These are phyloP conservation scores for Patagioenas fasciata DNA, from an alignment of 2,113 vertebrate species.

Conservation along the genomic window DNA sequence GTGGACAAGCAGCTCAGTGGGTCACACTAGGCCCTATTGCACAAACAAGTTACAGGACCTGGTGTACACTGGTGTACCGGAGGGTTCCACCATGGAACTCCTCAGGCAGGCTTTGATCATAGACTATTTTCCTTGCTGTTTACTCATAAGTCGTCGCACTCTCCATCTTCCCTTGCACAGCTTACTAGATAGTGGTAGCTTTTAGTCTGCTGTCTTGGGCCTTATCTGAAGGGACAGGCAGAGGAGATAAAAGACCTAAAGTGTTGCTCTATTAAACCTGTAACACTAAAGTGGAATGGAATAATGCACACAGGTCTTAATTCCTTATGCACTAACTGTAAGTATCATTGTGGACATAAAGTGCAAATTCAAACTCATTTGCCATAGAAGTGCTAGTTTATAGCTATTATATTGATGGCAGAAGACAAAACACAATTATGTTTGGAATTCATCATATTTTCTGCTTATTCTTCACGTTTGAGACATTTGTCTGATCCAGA, in stretches of 20 bases:
- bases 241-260: not conserved
- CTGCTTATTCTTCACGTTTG: not conserved
- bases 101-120: not conserved
- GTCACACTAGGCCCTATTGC: not conserved
- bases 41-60: not conserved
- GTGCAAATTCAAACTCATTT: not conserved
- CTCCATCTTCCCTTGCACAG: not conserved
- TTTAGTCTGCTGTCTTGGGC: not conserved
- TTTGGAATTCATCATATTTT: not conserved
- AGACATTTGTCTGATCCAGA: not conserved
- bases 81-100: not conserved
- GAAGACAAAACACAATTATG: not conserved
- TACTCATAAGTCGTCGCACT: not conserved
- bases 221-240: not conserved
- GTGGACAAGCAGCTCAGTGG: not conserved
- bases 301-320: not conserved
- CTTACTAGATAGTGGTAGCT: not conserved
- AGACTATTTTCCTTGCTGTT: not conserved
- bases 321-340: not conserved
- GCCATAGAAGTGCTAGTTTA: not conserved
- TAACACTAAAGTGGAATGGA: not conserved
- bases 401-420: not conserved
- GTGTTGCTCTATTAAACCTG: not conserved
- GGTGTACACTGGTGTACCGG: not conserved
- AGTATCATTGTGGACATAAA: not conserved